Conservation (phyloP, 2,113 vertebrate genomes). For the Stomatorhinus ivindoensis region DNA sequence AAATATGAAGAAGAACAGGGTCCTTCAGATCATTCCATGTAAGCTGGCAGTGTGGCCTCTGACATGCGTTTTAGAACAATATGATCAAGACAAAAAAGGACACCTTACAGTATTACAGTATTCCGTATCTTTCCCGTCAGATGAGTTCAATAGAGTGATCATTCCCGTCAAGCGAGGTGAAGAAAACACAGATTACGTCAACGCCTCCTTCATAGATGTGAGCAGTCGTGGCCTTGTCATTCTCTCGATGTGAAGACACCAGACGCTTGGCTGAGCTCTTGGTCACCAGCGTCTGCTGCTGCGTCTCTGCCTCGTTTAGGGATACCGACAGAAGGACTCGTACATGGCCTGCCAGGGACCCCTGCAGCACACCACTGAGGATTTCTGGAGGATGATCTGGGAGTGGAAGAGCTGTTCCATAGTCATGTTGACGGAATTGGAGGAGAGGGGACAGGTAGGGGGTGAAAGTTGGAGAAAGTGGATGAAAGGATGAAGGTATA, state of each 20-base stretch:
- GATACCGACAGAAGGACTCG: constrained; percentile 94
- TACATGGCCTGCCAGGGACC: constrained; percentile 95
- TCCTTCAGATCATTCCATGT: constrained; percentile 99
- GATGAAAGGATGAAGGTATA: not conserved
- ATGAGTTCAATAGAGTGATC: constrained; percentile 98
- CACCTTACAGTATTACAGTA: not conserved
- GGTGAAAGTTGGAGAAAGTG: not conserved
- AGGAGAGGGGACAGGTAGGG: constrained; percentile 90
- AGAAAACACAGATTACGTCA: constrained; percentile 94
- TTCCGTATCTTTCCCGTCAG: constrained; percentile 51
- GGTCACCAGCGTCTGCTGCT: not conserved
- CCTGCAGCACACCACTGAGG: constrained; percentile 87
- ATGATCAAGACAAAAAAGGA: not conserved
- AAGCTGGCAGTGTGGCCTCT: constrained; percentile 39
- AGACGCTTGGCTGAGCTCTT: not conserved
- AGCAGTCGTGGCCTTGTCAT: constrained; percentile 49
- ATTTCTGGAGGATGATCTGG: constrained; percentile 99
- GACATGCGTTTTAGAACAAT: not conserved
- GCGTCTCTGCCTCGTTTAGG: constrained; percentile 54
- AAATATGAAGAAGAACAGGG: constrained; percentile 99
- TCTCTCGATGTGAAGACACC: not conserved
- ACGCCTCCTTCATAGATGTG: constrained; percentile 95
- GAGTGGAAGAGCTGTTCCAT: constrained; percentile 98
- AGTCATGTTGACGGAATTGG: constrained; percentile 94
- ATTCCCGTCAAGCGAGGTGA: constrained; percentile 97